Evolutionary conservation across 2,888 invertebrate species (phyloP), one percentile per base, ranked within the genome.

Genomic region (Tinea semifulvella): DNA sequence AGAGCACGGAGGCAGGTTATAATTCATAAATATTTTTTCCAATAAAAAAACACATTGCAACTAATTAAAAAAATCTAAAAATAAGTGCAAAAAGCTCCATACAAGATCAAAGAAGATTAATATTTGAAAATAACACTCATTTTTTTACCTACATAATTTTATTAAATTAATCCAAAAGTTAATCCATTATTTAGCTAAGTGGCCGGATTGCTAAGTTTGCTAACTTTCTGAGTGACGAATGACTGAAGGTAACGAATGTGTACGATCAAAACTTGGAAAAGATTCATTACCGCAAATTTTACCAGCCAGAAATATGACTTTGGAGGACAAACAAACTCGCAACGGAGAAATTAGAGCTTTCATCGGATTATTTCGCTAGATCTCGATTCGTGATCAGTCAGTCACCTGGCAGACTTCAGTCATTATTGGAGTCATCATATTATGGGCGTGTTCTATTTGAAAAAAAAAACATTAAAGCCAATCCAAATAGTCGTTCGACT

Each of bases 221-320:
- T 65, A 59, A 65, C 64, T 60, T 65, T 63, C 61, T 56, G 62
- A 65, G 60, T 71, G 72, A 72, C 68, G 68, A 67, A 71, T 69
- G 59, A 63, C 57, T 57, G 57, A 56, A 60, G 58, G 67, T 73
- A 68, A 74, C 71, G 67, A 72, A 76, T 75, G 71, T 69, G 68
- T 68, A 69, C 68, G 72, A 74, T 76, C 73, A 74, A 71, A 76
- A 76, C 72, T 75, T 76, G 58, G 65, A 56, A 65, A 64, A 75
- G 73, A 74, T 74, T 74, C 68, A 75, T 73, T 65, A 68, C 68
- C 63, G 57, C 62, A 65, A 68, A 69, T 68, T 68, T 65, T 56
- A 52, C 11, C 43, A 43, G 47, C 57, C 60, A 62, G 68, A 74
- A 71, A 69, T 68, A 70, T 69, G 65, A 67, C 66, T 61, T 44